These are phyloP conservation scores for Acronicta psi DNA, from an alignment of 2,888 invertebrate genomes.

Conservation along the genomic window DNA sequence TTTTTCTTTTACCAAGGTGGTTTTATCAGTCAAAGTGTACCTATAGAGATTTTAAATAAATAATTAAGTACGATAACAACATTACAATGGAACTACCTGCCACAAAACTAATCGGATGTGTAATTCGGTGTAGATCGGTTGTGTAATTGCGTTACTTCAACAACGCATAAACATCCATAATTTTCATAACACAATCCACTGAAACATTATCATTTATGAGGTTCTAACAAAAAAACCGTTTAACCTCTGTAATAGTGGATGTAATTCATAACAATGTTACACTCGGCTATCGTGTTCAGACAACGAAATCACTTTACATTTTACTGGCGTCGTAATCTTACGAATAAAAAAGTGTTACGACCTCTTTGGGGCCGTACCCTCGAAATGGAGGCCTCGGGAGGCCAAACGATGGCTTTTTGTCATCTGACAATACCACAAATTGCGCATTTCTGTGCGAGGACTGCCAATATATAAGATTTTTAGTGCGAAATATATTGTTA, in stretches of 20 bases:
- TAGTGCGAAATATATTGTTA: slow-evolving; percentile 22
- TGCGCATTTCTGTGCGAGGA: slow-evolving; percentile 59
- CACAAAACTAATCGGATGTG: too few species aligned
- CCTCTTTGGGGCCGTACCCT: slow-evolving; percentile 61
- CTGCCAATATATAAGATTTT: slow-evolving; percentile 34
- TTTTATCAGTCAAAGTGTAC: too few species aligned
- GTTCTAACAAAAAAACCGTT: slow-evolving; percentile 1
- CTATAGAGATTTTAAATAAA: too few species aligned
- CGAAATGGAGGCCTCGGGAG: slow-evolving; percentile 60
- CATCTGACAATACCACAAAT: slow-evolving; percentile 76
- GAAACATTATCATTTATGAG: slow-evolving; percentile 10
- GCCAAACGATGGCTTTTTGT: slow-evolving; percentile 76
- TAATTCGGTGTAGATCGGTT: too few species aligned
- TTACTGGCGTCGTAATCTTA: slow-evolving; percentile 75
- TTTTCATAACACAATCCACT: slow-evolving; percentile 1
- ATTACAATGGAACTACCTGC: too few species aligned
- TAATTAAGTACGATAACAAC: too few species aligned
- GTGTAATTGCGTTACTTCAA: too few species aligned
- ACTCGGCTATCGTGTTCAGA: slow-evolving; percentile 53
- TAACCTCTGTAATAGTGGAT: slow-evolving; percentile 23
- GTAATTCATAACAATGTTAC: slow-evolving; percentile 53
- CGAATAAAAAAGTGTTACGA: slow-evolving; percentile 74
- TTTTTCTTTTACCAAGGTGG: too few species aligned
- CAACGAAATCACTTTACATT: slow-evolving; percentile 76
- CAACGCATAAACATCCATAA: neutral